A percentile compares a stretch with the other conserved stretches of the same genome.
phyloP scores from a whole-genome alignment of 2,888 invertebrate genomes.

The Lapara coniferarum region DNA sequence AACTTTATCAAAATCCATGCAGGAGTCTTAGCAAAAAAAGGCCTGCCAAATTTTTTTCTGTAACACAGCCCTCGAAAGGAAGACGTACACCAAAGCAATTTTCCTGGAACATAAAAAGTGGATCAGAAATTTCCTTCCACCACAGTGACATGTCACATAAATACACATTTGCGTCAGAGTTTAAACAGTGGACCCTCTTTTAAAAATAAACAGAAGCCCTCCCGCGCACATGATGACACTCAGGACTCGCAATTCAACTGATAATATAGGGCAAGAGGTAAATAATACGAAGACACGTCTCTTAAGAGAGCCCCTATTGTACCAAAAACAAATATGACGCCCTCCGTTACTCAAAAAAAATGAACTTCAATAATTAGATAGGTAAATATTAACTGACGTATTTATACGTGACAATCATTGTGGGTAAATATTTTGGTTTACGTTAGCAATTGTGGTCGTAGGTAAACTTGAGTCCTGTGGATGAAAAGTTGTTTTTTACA shows the following conservation, averaged over 20 bases:
- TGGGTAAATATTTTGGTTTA: no score
- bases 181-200: constrained; percentile 8
- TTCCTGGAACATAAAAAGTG: neutral
- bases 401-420: no score
- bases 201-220: constrained; percentile 12
- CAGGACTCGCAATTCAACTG: neutral
- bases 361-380: no score
- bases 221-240: constrained; percentile 3
- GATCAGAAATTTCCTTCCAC: neutral
- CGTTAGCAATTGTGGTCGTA: no score
- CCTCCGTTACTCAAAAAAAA: no score
- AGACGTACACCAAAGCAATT: neutral
- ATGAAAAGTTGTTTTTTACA: no score
- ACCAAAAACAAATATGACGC: neutral
- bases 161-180: constrained; percentile 13
- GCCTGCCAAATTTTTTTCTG: no score
- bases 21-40: neutral
- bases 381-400: no score
- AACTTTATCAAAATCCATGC: no score
- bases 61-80: no score
- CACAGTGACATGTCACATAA: constrained; percentile 4
- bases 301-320: neutral
- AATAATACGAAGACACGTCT: neutral
- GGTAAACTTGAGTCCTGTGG: no score
- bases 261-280: neutral